Percentiles rank a stretch among this genome's conserved stretches.
Conservation (phyloP, 2,888 invertebrate genomes). For the Cryptocheilus praepositus region DNA sequence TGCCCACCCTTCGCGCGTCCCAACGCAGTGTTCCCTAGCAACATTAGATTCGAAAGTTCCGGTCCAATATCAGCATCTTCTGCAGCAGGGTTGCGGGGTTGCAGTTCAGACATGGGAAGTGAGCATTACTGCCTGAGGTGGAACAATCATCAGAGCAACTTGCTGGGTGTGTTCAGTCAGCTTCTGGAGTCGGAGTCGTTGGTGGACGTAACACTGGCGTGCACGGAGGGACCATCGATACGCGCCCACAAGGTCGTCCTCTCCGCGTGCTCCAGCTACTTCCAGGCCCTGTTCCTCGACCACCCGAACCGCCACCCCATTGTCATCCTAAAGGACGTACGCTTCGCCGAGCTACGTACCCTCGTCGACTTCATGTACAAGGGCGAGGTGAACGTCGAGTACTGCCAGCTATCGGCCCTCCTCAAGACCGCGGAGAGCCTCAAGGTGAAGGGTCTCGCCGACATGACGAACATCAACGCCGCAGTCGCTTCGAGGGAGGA, state of each 20-base stretch:
- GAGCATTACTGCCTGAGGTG: constrained; percentile 99
- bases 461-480: constrained; percentile 90
- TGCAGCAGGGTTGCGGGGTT: constrained; percentile 82
- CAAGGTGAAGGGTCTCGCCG: constrained; percentile 94
- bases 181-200: constrained; percentile 96
- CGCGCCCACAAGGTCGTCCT: constrained; percentile 96
- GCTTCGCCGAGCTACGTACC: constrained; percentile 91
- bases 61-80: constrained; percentile 20
- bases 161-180: constrained; percentile 97
- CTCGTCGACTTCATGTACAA: constrained; percentile 98
- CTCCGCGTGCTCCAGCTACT: constrained; percentile 96
- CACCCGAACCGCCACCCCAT: constrained; percentile 95
- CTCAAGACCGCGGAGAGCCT: constrained; percentile 95
- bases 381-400: constrained; percentile 96
- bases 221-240: constrained; percentile 95
- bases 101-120: constrained; percentile 97
- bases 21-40: too few relatives aligned
- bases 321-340: constrained; percentile 95
- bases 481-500: constrained; percentile 74
- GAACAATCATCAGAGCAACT: constrained; percentile 99
- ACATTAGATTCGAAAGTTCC: too few relatives aligned
- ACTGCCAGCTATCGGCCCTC: constrained; percentile 92
- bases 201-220: constrained; percentile 97
- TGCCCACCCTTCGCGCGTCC: too few relatives aligned
- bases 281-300: constrained; percentile 94